phyloP scores from a whole-genome alignment of 2,797 vertebrate genomes.

The Agapornis canus region DNA sequence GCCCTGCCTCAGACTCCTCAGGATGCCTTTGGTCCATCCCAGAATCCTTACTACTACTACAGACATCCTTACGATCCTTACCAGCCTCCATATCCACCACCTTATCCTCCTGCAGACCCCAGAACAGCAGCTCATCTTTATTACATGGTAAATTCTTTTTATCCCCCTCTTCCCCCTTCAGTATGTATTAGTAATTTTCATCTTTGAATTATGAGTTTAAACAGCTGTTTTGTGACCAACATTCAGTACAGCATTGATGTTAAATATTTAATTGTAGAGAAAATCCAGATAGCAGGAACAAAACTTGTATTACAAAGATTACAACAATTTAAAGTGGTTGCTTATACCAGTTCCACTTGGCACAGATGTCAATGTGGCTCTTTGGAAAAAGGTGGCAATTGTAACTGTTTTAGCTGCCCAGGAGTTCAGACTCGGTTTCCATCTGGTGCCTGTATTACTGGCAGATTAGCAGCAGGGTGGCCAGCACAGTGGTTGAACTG shows the following conservation, averaged over 20 bases:
- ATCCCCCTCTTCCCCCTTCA: accelerated
- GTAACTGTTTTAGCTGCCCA: not conserved
- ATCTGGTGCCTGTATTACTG: not conserved
- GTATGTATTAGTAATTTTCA: not conserved
- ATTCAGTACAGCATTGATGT: accelerated
- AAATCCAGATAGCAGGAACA: not conserved
- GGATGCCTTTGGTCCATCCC: constrained; percentile 77
- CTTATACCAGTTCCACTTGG: not conserved
- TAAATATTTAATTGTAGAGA: not conserved
- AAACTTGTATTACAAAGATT: not conserved
- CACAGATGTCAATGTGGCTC: not conserved
- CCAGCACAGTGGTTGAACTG: not conserved
- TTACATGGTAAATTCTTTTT: constrained; percentile 81
- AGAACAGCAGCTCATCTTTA: constrained; percentile 81
- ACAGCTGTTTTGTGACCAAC: accelerated
- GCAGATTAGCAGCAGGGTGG: not conserved
- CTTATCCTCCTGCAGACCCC: constrained; percentile 82
- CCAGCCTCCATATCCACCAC: constrained; percentile 77
- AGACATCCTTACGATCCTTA: constrained; percentile 82
- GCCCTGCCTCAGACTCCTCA: constrained; percentile 80
- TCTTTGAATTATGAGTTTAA: not conserved
- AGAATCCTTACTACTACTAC: constrained; percentile 74
- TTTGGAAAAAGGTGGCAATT: not conserved
- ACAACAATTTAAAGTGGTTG: not conserved
- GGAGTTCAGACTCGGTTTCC: not conserved